Percentiles rank a stretch among this genome's conserved stretches.
Evolutionary conservation across 1,140 invertebrate species (phyloP).

Genomic region (Drosophila funebris): DNA sequence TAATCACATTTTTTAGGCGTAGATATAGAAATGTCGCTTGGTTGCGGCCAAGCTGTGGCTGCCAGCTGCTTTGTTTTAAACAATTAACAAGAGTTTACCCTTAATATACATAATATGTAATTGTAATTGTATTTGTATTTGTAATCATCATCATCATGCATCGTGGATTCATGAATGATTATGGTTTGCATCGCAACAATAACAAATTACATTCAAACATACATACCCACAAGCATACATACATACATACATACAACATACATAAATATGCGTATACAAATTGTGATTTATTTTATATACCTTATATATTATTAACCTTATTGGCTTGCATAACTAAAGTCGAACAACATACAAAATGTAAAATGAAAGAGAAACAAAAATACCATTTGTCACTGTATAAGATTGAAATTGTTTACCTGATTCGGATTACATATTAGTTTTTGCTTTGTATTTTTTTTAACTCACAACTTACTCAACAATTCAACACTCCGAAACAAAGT

Average conservation of each 20-base stretch:
- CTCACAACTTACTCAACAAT: constrained; percentile 18
- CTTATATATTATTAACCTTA: constrained; percentile 64
- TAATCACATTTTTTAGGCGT: constrained; percentile 7
- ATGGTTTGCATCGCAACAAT: constrained; percentile 29
- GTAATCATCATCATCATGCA: constrained; percentile 44
- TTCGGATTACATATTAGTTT: constrained; percentile 34
- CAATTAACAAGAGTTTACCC: constrained; percentile 74
- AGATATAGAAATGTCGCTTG: constrained; percentile 23
- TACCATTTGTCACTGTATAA: constrained; percentile 28
- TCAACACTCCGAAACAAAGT: constrained; percentile 21
- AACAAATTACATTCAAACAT: constrained; percentile 26
- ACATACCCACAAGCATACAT: constrained; percentile 33
- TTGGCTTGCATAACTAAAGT: constrained; percentile 52
- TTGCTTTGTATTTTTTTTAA: constrained; percentile 34
- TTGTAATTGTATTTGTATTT: constrained; percentile 60
- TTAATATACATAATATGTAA: constrained; percentile 67
- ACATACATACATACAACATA: constrained; percentile 37
- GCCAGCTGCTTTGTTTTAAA: constrained; percentile 78
- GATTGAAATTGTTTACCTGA: constrained; percentile 57
- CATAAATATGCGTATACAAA: constrained; percentile 73
- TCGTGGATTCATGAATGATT: constrained; percentile 35
- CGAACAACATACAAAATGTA: constrained; percentile 44
- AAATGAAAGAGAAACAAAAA: constrained; percentile 18
- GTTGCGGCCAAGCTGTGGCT: constrained; percentile 51
- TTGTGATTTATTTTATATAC: constrained; percentile 81